A percentile compares a stretch with the other conserved stretches of the same genome.
These are phyloP conservation scores for Spheniscus mendiculus DNA, from an alignment of 2,113 vertebrate species.

Conservation along the genomic window DNA sequence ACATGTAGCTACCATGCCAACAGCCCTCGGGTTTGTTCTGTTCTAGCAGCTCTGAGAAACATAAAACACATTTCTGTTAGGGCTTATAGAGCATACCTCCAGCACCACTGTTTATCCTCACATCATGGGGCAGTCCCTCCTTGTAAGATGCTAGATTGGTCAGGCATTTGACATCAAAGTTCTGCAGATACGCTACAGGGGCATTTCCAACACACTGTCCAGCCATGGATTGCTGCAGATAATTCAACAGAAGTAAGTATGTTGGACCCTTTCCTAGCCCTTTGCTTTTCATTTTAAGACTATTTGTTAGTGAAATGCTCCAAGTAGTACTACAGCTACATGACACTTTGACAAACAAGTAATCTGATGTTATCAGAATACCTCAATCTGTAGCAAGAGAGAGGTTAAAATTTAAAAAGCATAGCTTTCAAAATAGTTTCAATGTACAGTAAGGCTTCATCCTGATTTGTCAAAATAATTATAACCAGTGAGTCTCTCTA, in stretches of 20 bases:
- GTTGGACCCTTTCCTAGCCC: not conserved
- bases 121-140: not conserved
- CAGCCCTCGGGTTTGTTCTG: not conserved
- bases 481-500: not conserved
- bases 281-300: not conserved
- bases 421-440: not conserved
- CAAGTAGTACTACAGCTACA: not conserved
- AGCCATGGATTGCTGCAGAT: slow-evolving; percentile 73
- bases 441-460: not conserved
- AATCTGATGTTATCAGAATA: not conserved
- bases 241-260: not conserved
- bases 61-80: fast-evolving
- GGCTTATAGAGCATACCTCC: slow-evolving; percentile 55
- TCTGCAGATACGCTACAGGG: slow-evolving; percentile 84
- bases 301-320: not conserved
- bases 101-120: slow-evolving; percentile 30
- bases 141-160: slow-evolving; percentile 55
- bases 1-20: not conserved
- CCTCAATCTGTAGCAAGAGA: not conserved
- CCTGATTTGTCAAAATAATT: not conserved
- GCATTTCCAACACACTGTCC: slow-evolving; percentile 82
- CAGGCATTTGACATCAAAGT: slow-evolving; percentile 77
- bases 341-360: not conserved
- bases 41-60: not conserved
- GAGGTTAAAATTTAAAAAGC: not conserved